Conservation (phyloP, 2,797 vertebrate species). For the Distichodus sexfasciatus region DNA sequence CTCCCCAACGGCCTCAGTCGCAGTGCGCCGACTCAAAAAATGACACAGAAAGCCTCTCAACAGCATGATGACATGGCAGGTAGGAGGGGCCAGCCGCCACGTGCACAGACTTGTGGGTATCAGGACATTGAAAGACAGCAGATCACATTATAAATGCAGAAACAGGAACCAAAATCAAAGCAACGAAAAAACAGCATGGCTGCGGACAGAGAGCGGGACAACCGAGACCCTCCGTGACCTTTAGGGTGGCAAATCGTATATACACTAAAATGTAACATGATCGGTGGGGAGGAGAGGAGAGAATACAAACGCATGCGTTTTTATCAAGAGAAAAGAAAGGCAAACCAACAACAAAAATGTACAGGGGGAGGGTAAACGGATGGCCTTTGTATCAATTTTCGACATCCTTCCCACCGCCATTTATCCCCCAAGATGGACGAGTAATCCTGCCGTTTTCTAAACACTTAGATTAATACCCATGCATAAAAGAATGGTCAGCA, state of each 20-base stretch:
- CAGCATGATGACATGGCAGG: slow-evolving; percentile 16
- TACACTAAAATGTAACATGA: slow-evolving; percentile 37
- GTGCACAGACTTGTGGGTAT: slow-evolving; percentile 2
- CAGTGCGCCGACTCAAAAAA: slow-evolving; percentile 58
- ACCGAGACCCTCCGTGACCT: slow-evolving; percentile 3
- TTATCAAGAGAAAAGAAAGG: slow-evolving; percentile 7
- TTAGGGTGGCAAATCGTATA: slow-evolving; percentile 31
- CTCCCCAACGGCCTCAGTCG: slow-evolving; percentile 52
- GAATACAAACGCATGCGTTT: slow-evolving; percentile 37
- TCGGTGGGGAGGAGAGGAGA: slow-evolving; percentile 52
- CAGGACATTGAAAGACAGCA: slow-evolving; percentile 6
- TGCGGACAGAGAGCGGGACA: slow-evolving; percentile 18
- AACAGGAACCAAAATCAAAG: too few relatives aligned
- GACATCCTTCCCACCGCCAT: slow-evolving; percentile 31
- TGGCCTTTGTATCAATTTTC: slow-evolving; percentile 18
- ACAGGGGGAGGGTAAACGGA: slow-evolving; percentile 49
- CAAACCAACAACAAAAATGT: slow-evolving; percentile 49
- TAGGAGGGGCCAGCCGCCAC: slow-evolving; percentile 21
- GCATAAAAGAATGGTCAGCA: slow-evolving; percentile 73
- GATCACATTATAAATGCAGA: slow-evolving; percentile 27
- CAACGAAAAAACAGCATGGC: slow-evolving; percentile 31
- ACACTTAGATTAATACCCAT: slow-evolving; percentile 77
- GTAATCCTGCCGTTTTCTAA: slow-evolving; percentile 75
- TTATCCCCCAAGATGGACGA: slow-evolving; percentile 61
- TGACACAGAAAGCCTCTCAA: slow-evolving; percentile 26